Percentiles rank a stretch among this genome's conserved stretches.
These are phyloP conservation scores for Sphinx pinastri DNA, from an alignment of 2,888 invertebrate genomes.

Conservation along the genomic window DNA sequence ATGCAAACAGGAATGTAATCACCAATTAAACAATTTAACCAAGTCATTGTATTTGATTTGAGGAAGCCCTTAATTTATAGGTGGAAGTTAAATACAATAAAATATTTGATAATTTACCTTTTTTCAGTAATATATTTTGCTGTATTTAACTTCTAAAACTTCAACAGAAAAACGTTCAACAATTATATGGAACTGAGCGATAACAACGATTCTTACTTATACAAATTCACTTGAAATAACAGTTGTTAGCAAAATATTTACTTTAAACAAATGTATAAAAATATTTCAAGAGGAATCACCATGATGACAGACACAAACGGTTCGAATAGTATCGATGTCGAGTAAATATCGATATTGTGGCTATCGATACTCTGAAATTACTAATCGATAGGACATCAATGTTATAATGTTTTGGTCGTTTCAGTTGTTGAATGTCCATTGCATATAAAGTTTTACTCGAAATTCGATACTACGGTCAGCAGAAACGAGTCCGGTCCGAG, in stretches of 20 bases:
- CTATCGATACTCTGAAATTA: too few relatives aligned
- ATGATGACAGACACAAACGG: not conserved
- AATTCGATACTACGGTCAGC: too few relatives aligned
- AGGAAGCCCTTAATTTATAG: constrained; percentile 45
- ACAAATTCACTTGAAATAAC: not conserved
- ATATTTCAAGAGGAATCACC: not conserved
- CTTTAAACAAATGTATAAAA: constrained; percentile 17
- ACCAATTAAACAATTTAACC: constrained; percentile 74
- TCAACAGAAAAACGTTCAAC: not conserved
- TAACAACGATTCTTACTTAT: not conserved
- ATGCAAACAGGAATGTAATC: constrained; percentile 72
- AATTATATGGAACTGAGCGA: not conserved
- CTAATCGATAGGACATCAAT: too few relatives aligned
- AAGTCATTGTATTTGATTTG: constrained; percentile 56
- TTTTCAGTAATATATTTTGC: not conserved
- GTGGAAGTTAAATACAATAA: not conserved
- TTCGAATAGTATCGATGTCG: too few relatives aligned
- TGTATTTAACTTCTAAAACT: not conserved
- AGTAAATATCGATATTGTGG: too few relatives aligned
- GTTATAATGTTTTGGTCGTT: too few relatives aligned
- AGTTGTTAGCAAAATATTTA: constrained; percentile 10
- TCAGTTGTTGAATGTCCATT: too few relatives aligned
- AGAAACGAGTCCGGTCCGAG: too few relatives aligned
- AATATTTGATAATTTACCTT: not conserved
- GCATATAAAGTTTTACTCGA: too few relatives aligned